Base-by-base conservation (phyloP, 2,888 invertebrate species). In the Phoronis australis region DNA sequence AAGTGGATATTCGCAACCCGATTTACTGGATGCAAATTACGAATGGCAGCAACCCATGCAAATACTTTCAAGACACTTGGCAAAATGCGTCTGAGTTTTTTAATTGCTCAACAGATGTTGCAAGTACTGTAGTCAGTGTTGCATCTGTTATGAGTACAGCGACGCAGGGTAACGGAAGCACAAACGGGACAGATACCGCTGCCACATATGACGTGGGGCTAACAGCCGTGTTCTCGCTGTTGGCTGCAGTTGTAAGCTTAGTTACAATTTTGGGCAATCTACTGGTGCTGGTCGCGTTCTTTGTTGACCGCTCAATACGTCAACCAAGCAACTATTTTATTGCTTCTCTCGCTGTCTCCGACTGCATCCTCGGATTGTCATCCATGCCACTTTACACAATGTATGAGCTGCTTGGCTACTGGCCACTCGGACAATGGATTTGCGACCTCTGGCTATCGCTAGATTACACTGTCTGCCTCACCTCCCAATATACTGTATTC, bases 261-360 rank as follows among this genome's bases (percentile, higher is more conserved):
- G 82, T 95, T 59, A 96, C 96, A 0, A 88, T 96, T 53, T 87
- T 70, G n/a, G 99, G 99, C 47, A 99, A 99, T 76, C 89, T 96
- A 47, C 83, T 99, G 56, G 96, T 97, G 48, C 83, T 97, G 47
- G 80, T 95, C 62, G 93, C 95, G 41, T 97, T 97, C 78, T 87
- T 94, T 55, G 90, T 96, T 39, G 96, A 95, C 78, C 82, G 94
- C 52, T 87, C 88, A 59, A 82, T 83, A 57, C 79, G 99, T 48
- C 96, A 97, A 74, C 97, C 99, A 25, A 95, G 95, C 78, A 99
- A 99, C 81, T 99, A 97, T 81, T 99, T 97, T 82, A 96, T 99
- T 60, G 96, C 96, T 6, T 97, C 97, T 0, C 82, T 99, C 56
- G 99, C 99, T 42, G 91, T 95, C 49, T 94, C 94, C 6, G 96